Evolutionary conservation across 2,113 vertebrate genomes (phyloP).

Genomic region (Mystacornis crossleyi): DNA sequence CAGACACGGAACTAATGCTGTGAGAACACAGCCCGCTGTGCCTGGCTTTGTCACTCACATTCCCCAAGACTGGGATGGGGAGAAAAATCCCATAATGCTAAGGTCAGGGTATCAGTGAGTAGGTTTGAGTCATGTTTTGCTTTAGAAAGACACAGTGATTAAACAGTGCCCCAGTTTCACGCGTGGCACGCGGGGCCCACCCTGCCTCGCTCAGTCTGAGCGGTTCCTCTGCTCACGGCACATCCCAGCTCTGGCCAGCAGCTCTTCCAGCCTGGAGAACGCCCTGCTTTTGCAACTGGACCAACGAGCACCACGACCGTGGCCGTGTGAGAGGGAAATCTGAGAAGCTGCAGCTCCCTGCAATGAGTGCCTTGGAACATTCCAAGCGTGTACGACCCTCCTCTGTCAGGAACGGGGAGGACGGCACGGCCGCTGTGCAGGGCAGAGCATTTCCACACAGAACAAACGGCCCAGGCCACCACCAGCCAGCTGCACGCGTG

Average conservation of each 20-base stretch:
- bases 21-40: fast-evolving
- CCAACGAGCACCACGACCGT: neutral
- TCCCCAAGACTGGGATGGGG: neutral
- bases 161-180: neutral
- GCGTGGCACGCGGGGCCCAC: neutral
- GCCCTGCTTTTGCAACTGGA: neutral
- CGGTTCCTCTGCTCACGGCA: neutral
- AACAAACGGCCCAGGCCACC: neutral
- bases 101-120: neutral
- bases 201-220: neutral
- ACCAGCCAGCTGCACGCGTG: fast-evolving
- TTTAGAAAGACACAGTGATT: neutral
- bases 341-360: neutral
- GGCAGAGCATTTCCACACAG: neutral
- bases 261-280: neutral
- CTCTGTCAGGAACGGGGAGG: neutral
- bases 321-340: neutral
- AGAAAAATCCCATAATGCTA: neutral
- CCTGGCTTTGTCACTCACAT: neutral
- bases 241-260: neutral
- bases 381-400: neutral
- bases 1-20: neutral
- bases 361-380: neutral
- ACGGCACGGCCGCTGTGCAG: neutral
- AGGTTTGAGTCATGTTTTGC: neutral